Base-by-base conservation (phyloP, 2,797 vertebrate species). In the Cryptoprocta ferox region DNA sequence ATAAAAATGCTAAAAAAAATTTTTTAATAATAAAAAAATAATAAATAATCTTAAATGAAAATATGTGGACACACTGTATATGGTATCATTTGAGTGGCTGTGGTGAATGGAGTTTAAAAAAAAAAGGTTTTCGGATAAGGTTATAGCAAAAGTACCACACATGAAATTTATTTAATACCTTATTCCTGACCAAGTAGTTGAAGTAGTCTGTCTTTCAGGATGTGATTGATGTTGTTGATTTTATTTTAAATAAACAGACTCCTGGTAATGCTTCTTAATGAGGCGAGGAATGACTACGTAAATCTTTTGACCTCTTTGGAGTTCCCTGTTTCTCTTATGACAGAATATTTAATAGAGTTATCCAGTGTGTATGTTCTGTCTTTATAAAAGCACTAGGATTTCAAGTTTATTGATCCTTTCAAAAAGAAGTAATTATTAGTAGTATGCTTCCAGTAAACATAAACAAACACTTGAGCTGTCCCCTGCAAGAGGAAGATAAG, bases 21-120 rank as follows among this genome's bases (percentile, higher is more conserved):
- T n/a, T n/a, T n/a, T n/a, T n/a, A n/a, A n/a, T n/a, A n/a, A n/a
- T n/a, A n/a, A n/a, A 95, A 90, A 94, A 91, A 19, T 81, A 86
- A 56, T 70, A 88, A 70, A 10, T 89, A 39, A 89, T 48, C 75
- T 92, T 78, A 79, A 78, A 18, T 94, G 76, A 96, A 93, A 93
- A 78, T 85, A 66, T 80, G 37, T 90, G 85, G 37, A 42, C 71
- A 75, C 26, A 66, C 13, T 88, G 3, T 42, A 2, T 89, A 48
- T 65, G 24, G 7, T 39, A 73, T 88, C 26, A 89, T 70, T 92
- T 73, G 32, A 85, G 37, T 83, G 56, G 39, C 16, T 97, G 15
- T 89, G 3, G 84, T 84, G 66, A 61, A 24, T 82, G 30, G 19
- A 86, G 76, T 89, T 89, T 66, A 12, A 48, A 48, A 6, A 24